Base-by-base conservation (phyloP, 2,113 vertebrate species). In the Casuarius casuarius region DNA sequence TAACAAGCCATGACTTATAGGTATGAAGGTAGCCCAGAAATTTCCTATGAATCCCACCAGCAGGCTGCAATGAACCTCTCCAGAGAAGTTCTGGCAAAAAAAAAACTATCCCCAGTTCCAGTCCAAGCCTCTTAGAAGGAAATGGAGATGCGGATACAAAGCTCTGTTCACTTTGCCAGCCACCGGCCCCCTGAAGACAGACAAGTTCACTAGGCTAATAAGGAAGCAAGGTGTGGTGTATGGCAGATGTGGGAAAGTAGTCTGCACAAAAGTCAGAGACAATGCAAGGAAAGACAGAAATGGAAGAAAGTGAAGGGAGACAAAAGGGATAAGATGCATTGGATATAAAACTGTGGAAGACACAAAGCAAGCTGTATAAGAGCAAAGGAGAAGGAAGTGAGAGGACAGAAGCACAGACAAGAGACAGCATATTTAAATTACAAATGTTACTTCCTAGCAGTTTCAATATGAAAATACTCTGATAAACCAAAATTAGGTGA, bases 1-100 rank as follows among this genome's bases (percentile, higher is more conserved):
- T 35, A 84, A n/a, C 46, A 80, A 66, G 66, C 68, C 62, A 44
- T 76, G 52, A 87, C 29, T 56, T 77, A 14, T 23, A 63, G 0
- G 0, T 59, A 25, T 28, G 19, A 88, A 77, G 10, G 26, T 28
- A 90, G 42, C 59, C 85, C 35, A 74, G 49, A 94, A 93, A 88
- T 80, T 84, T 89, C 40, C 61, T 70, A 20, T 23, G 54, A 93
- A 79, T 85, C 21, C 46, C 54, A 86, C 20, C 58, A 93, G 62
- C 90, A 95, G 35, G 33, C 59, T 73, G 59, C 48, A 95, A 90
- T 84, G 84, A 86, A 86, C 79, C 73, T 74, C 71, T 77, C 76
- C 40, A 66, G 54, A 58, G 86, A 90, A 76, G 38, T 40, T 77
- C 40, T 70, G 29, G n/a, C 67, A 83, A 94, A 84, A 93, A 87